phyloP scores from a whole-genome alignment of 2,113 vertebrate genomes.

The Ptyas mucosa region DNA sequence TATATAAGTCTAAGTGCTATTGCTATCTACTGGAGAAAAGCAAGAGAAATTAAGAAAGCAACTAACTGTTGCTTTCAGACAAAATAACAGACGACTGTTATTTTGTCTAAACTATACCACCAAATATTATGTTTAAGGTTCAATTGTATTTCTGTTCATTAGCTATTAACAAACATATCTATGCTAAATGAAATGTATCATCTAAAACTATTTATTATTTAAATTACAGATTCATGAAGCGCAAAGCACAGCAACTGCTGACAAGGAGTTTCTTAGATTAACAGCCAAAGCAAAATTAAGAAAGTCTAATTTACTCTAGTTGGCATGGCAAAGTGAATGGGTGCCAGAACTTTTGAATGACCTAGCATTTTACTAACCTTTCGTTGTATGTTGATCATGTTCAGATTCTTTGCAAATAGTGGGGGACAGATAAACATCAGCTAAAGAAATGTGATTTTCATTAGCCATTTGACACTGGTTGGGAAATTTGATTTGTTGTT shows the following conservation, averaged over 20 bases:
- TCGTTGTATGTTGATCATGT: conserved; percentile 14
- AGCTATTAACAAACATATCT: neutral
- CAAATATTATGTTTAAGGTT: neutral
- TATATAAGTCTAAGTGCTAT: neutral
- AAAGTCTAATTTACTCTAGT: neutral
- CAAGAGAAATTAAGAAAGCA: neutral
- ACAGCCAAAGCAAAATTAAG: neutral
- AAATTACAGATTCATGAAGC: neutral
- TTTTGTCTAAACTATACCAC: neutral
- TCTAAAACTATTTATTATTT: too few relatives aligned
- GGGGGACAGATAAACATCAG: conserved; percentile 76
- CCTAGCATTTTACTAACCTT: conserved; percentile 49
- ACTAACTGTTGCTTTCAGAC: neutral
- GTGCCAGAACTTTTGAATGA: neutral
- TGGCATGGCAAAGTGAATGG: neutral
- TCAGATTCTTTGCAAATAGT: conserved; percentile 57
- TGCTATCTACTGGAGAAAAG: too few relatives aligned
- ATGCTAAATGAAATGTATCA: neutral
- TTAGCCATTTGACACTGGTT: conserved; percentile 58
- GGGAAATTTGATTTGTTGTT: conserved; percentile 56
- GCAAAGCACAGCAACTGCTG: neutral
- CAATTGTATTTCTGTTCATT: neutral
- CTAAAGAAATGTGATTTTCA: conserved; percentile 56
- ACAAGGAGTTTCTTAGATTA: neutral
- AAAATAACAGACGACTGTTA: too few relatives aligned